Percentiles rank a stretch among this genome's conserved stretches.
Evolutionary conservation across 2,888 invertebrate species (phyloP).

Genomic region (Tetanocera ferruginea): DNA sequence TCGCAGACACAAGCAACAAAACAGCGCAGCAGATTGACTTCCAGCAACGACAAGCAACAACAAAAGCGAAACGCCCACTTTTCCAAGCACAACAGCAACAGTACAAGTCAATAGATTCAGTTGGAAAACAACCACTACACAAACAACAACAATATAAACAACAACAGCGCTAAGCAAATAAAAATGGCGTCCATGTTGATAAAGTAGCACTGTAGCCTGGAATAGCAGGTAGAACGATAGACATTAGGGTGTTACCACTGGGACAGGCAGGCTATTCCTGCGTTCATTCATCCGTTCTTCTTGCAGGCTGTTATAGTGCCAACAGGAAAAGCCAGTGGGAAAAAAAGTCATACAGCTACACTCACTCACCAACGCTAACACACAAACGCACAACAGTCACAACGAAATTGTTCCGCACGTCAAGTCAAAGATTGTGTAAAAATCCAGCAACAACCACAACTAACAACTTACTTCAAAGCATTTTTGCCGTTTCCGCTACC

Average conservation of each 20-base stretch:
- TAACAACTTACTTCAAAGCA: conserved; percentile 29
- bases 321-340: neutral
- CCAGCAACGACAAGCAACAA: conserved; percentile 26
- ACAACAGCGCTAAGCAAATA: conserved; percentile 26
- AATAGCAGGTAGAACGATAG: neutral
- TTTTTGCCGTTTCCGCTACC: conserved; percentile 37
- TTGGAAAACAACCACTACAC: neutral
- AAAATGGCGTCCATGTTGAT: conserved; percentile 43
- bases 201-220: neutral
- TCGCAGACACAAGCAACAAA: neutral
- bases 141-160: neutral
- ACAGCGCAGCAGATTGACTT: neutral
- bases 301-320: too few relatives aligned
- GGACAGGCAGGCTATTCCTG: neutral
- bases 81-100: conserved; percentile 30
- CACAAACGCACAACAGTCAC: neutral
- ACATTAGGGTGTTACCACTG: neutral
- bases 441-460: conserved; percentile 2
- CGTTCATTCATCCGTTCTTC: too few relatives aligned
- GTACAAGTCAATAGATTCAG: too few relatives aligned
- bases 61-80: conserved; percentile 41
- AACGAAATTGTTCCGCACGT: conserved; percentile 18
- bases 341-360: neutral
- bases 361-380: neutral
- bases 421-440: conserved; percentile 9